Base-by-base conservation (phyloP, 2,888 invertebrate species). In the Dione juno region DNA sequence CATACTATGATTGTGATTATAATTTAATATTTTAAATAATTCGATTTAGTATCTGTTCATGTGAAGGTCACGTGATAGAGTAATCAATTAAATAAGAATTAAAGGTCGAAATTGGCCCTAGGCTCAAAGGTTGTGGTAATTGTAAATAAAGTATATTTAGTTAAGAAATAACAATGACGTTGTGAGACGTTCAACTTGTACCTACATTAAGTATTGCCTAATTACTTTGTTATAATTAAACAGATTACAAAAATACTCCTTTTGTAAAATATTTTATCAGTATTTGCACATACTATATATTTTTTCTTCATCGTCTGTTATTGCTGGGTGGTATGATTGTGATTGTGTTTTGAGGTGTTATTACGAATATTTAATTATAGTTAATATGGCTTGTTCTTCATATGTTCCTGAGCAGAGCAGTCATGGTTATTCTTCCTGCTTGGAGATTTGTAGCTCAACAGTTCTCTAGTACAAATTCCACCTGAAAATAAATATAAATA, bases 1-100 rank as follows among this genome's bases (percentile, higher is more conserved):
- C 75, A 69, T 57, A 28, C 45, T 37, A n/a, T 48, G 43, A 64
- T 37, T 52, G 58, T 28, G 57, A 48, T 41, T 61, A 53, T 67
- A 70, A 67, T 67, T 35, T 53, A 71, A 54, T 69, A 61, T 69
- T 70, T 71, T 63, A 69, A 67, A 61, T 67, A 28, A 67, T 67
- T 71, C 19, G 43, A 67, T 67, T 67, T 13, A 43, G 21, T 67
- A 65, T 64, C 52, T 52, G 41, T 67, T 48, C 61, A 63, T 57
- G 54, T 16, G 59, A 41, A 57, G 48, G 48, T 45, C 67, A 50
- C 67, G 48, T 67, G 66, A 54, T 66, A 61, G 45, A 61, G 41
- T 66, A 53, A 53, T 53, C 53, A 37, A n/a, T 37, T 43, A 58
- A 19, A 40, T 65, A 65, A 37, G n/a, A n/a, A 43, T 65, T 28